These are phyloP conservation scores for Alectoris magna DNA, from an alignment of 2,797 vertebrate species.

Conservation along the genomic window DNA sequence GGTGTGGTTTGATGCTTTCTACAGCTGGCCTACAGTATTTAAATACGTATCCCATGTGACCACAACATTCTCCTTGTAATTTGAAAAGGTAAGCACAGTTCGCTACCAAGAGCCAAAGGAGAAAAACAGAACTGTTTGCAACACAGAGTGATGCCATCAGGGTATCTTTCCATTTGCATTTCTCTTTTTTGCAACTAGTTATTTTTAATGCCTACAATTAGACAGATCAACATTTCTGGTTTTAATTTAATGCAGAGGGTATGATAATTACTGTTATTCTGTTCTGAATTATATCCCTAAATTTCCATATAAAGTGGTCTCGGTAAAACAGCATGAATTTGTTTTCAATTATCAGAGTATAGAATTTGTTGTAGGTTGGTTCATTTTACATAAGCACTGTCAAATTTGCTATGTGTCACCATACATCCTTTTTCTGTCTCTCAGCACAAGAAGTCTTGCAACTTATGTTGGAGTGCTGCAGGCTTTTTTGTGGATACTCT, in stretches of 20 bases:
- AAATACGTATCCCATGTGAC: not conserved
- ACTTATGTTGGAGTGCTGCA: constrained; percentile 13
- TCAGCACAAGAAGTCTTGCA: not conserved
- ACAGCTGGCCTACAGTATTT: not conserved
- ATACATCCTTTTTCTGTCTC: not conserved
- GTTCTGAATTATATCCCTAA: constrained; percentile 64
- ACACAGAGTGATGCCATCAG: not conserved
- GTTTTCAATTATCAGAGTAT: constrained; percentile 57
- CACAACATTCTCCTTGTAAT: not conserved
- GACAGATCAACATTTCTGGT: constrained; percentile 68
- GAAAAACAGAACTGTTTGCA: not conserved
- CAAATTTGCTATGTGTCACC: constrained; percentile 56
- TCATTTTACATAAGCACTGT: constrained; percentile 69
- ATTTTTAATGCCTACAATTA: constrained; percentile 63
- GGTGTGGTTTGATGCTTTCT: not conserved
- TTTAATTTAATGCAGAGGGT: constrained; percentile 65
- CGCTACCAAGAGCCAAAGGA: not conserved
- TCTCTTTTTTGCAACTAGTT: constrained; percentile 43
- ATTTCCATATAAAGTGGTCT: constrained; percentile 71
- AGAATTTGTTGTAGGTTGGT: constrained; percentile 61
- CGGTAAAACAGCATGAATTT: constrained; percentile 72
- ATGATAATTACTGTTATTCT: constrained; percentile 67
- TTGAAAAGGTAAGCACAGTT: not conserved
- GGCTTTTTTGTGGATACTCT: not conserved
- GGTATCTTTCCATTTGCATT: constrained; percentile 31